Base-by-base conservation (phyloP, 2,888 invertebrate genomes). In the Drosophila fulvimacula region DNA sequence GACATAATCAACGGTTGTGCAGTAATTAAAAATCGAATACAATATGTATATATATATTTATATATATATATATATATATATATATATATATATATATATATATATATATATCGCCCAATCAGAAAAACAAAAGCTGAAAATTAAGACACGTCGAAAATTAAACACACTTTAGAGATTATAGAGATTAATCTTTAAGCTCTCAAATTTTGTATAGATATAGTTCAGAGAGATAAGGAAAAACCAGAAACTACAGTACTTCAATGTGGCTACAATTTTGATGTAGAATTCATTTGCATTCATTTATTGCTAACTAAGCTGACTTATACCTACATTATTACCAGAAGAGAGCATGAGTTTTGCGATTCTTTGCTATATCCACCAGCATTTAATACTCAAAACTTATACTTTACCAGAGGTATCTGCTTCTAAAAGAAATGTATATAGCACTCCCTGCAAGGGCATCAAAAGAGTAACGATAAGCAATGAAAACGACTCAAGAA, bases 1-100 rank as follows among this genome's bases (percentile, higher is more conserved):
- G 62, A 76, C 69, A 67, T 73, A 84, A 80, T 76, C 68, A 70
- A 70, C 52, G 36, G n/a, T 44, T 55, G 49, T 55, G 49, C 48
- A 44, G 57, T 82, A 79, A 84, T 82, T 83, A 82, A 86, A 79
- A 83, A 64, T 56, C 55, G 51, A 69, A 66, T 9, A 36, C 52
- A 63, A 53, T 46, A 48, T 34, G 63, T 49, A 19, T 27, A 1
- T 30, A 55, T 60, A 69, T 30, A 17, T 13, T 17, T 48, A 30
- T n/a, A 17, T 30, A 17, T 10, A 41, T 11, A 19, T 38, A n/a
- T 38, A 11, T 30, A 7, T 19, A 32, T 11, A 32, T 11, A 32
- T 11, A 36, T 5, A 27, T 27, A 27, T 27, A 27, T 27, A 27
- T 27, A 30, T 30, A 7, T 30, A 6, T 30, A 6, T 30, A 1